Percentiles rank a stretch among this genome's conserved stretches.
Conservation (phyloP, 2,888 invertebrate genomes). For the Girardia tigrina region DNA sequence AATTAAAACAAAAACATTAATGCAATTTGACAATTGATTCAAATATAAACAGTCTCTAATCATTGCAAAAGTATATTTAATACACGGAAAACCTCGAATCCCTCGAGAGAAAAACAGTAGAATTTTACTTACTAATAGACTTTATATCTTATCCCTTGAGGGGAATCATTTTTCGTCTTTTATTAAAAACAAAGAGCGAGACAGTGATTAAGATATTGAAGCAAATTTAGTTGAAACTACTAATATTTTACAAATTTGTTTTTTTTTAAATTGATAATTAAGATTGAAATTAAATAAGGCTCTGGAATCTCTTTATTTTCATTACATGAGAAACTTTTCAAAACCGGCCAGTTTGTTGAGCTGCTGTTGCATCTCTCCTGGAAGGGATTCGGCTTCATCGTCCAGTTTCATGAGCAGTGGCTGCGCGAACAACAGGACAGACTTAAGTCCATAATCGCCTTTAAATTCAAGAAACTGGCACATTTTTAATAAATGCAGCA, state of each 20-base stretch:
- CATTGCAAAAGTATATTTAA: slow-evolving; percentile 16
- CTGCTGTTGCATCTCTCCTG: background rate
- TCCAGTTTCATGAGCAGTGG: background rate
- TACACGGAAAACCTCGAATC: background rate
- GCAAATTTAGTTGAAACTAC: background rate
- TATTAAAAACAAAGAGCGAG: slow-evolving; percentile 11
- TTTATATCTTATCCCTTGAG: slow-evolving; percentile 12
- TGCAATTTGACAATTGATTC: slow-evolving; percentile 23
- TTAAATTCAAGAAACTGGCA: background rate
- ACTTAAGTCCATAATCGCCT: background rate
- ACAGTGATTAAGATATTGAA: slow-evolving; percentile 23
- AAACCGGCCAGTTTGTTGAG: background rate
- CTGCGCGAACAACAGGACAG: background rate
- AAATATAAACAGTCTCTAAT: slow-evolving; percentile 9
- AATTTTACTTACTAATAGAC: slow-evolving; percentile 11
- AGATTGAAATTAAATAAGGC: background rate
- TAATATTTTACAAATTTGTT: background rate
- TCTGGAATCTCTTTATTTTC: slow-evolving; percentile 16
- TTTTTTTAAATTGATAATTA: background rate
- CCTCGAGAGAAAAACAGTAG: slow-evolving; percentile 23
- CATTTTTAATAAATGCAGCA: slow-evolving; percentile 4
- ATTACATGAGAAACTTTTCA: slow-evolving; percentile 1
- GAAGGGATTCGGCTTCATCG: background rate
- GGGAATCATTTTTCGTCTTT: slow-evolving; percentile 10
- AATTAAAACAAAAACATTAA: slow-evolving; percentile 18